Evolutionary conservation across 2,113 vertebrate species (phyloP).

Genomic region (Scartelaos histophorus): DNA sequence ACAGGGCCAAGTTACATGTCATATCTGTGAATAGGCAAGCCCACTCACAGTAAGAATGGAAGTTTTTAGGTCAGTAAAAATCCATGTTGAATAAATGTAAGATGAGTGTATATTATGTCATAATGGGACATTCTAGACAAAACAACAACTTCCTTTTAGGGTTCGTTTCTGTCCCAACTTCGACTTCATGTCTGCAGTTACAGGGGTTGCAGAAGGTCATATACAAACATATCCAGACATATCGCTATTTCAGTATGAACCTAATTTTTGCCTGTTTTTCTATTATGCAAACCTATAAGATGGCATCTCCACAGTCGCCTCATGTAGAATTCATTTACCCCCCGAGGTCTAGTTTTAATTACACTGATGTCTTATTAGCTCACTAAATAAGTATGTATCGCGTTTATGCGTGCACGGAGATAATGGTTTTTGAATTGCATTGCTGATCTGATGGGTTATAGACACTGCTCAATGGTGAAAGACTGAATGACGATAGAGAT

Average conservation of each 20-base stretch:
- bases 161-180: too few species aligned
- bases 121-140: too few species aligned
- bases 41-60: too few species aligned
- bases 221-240: background rate
- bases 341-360: constrained; percentile 33
- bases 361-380: constrained; percentile 37
- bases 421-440: constrained; percentile 54
- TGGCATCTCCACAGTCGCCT: constrained; percentile 13
- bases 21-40: too few species aligned
- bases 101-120: too few species aligned
- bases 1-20: too few species aligned
- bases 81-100: too few species aligned
- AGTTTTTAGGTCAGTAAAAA: too few species aligned
- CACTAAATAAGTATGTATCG: constrained; percentile 28
- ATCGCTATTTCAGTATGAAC: background rate
- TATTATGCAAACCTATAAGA: background rate
- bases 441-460: constrained; percentile 28
- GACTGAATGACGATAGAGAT: constrained; percentile 51
- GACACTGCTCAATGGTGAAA: constrained; percentile 28
- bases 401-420: constrained; percentile 12
- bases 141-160: too few species aligned
- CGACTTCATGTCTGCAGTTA: background rate
- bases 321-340: constrained; percentile 36
- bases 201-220: background rate
- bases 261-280: background rate